Percentiles rank a stretch among this genome's conserved stretches.
Evolutionary conservation across 2,113 vertebrate genomes (phyloP).

Genomic region (Pluvianellus socialis): DNA sequence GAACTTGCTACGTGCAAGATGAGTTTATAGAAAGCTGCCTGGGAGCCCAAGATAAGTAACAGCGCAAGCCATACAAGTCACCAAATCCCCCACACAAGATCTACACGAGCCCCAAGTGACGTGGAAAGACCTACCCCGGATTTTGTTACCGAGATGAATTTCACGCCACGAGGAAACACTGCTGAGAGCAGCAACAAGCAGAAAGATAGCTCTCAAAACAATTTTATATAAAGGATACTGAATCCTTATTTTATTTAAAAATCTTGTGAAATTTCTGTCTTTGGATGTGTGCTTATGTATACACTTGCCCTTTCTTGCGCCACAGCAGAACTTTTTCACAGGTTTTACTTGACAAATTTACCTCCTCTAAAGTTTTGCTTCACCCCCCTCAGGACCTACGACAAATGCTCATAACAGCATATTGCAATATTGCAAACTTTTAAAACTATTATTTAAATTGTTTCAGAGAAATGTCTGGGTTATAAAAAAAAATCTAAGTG

Average conservation of each 20-base stretch:
- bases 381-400: not conserved
- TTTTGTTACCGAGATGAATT: not conserved
- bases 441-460: not conserved
- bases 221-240: not conserved
- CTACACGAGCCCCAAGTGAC: not conserved
- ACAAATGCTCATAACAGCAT: not conserved
- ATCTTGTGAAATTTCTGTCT: not conserved
- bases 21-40: not conserved
- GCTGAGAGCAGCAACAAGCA: not conserved
- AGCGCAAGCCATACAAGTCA: not conserved
- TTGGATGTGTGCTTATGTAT: rapidly evolving
- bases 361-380: not conserved
- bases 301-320: not conserved
- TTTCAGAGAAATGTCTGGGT: not conserved
- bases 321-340: not conserved
- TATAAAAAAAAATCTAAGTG: not conserved
- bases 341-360: not conserved
- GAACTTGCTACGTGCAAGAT: rapidly evolving
- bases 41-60: not conserved
- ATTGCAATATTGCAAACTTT: not conserved
- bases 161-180: not conserved
- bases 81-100: not conserved
- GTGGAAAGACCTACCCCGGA: not conserved
- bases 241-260: not conserved
- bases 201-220: not conserved